Conservation (phyloP, 2,888 invertebrate species). For the Trilocha varians region DNA sequence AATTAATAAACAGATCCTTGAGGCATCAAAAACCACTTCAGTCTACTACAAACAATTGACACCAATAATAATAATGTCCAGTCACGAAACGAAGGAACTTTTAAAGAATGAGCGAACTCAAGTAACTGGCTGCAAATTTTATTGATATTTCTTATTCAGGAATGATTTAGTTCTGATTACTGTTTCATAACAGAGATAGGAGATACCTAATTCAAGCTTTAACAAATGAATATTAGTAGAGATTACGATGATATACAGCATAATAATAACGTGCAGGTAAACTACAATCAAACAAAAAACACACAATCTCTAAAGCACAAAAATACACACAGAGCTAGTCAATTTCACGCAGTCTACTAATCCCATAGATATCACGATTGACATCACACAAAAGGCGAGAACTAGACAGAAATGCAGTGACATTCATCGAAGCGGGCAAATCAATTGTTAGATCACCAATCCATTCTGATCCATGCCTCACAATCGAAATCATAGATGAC, state of each 20-base stretch:
- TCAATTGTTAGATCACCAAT: conserved; percentile 38
- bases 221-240: no score
- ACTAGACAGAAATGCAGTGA: conserved; percentile 32
- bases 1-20: no score
- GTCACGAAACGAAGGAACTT: no score
- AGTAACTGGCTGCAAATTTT: no score
- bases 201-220: no score
- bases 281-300: conserved; percentile 13
- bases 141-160: no score
- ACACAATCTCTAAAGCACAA: conserved; percentile 4
- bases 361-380: conserved; percentile 37
- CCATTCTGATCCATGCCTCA: conserved; percentile 13
- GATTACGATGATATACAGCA: conserved; percentile 8
- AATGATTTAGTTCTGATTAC: no score
- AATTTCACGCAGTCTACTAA: conserved; percentile 50
- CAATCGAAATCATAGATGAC: conserved; percentile 11
- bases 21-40: no score
- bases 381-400: conserved; percentile 44
- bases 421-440: conserved; percentile 52
- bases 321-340: conserved; percentile 27
- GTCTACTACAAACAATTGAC: no score
- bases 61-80: no score
- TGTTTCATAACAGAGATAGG: no score
- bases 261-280: conserved; percentile 27
- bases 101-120: no score